Evolutionary conservation across 2,888 invertebrate genomes (phyloP).

Genomic region (Dioctria rufipes): DNA sequence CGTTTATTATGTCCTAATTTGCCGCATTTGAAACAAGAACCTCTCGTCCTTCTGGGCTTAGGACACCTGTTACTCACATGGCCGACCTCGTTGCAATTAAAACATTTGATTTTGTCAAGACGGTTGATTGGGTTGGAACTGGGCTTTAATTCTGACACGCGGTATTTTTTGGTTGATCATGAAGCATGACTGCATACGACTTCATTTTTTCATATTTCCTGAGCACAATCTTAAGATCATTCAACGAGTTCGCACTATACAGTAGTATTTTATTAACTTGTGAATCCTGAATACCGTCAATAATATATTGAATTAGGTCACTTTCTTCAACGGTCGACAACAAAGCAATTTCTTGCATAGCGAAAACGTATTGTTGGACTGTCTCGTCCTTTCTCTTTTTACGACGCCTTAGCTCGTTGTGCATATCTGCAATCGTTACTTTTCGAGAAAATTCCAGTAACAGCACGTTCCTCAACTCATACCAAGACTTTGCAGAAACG

Average conservation of each 20-base stretch:
- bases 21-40: constrained; percentile 10
- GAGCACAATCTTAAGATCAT: too few relatives aligned
- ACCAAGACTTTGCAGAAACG: constrained; percentile 26
- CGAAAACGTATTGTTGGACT: constrained; percentile 36
- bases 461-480: constrained; percentile 49
- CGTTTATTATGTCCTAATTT: neutral
- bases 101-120: neutral
- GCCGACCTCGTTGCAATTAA: too few relatives aligned
- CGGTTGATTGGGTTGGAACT: neutral
- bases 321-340: constrained; percentile 38
- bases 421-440: constrained; percentile 30
- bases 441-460: constrained; percentile 46
- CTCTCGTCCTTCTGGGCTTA: neutral
- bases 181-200: neutral
- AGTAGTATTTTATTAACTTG: neutral
- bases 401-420: constrained; percentile 5
- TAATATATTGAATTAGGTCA: constrained; percentile 51
- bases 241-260: too few relatives aligned
- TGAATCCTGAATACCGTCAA: constrained; percentile 26
- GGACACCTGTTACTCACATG: neutral
- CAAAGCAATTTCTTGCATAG: neutral
- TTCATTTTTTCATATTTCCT: too few relatives aligned
- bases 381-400: constrained; percentile 52
- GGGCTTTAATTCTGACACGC: too few relatives aligned
- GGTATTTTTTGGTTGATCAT: neutral